A percentile compares a stretch with the other conserved stretches of the same genome.
phyloP scores from a whole-genome alignment of 2,888 invertebrate species.

The Aplocera efformata region DNA sequence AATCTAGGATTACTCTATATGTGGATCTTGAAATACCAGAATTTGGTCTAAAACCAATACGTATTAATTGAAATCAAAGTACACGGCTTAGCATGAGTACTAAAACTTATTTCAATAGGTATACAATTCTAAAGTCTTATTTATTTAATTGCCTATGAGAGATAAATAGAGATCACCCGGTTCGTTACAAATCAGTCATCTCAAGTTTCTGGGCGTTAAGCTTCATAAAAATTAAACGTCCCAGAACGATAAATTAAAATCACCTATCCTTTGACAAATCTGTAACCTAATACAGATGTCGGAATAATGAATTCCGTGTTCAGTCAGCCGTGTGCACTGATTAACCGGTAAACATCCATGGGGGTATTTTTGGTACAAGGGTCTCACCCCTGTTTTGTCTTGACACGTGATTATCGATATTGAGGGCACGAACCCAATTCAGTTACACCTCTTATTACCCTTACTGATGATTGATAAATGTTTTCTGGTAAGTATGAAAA shows the following conservation, averaged over 20 bases:
- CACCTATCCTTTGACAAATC: slow-evolving; percentile 28
- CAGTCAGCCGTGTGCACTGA: slow-evolving; percentile 49
- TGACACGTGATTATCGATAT: slow-evolving; percentile 67
- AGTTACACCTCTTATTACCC: slow-evolving; percentile 57
- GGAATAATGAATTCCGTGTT: slow-evolving; percentile 47
- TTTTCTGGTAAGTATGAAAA: slow-evolving; percentile 20
- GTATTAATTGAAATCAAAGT: too few relatives aligned
- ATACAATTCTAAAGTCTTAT: too few relatives aligned
- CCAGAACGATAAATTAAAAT: slow-evolving; percentile 22
- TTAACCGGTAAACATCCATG: slow-evolving; percentile 62
- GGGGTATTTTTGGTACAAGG: slow-evolving; percentile 60
- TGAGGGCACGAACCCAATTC: slow-evolving; percentile 69
- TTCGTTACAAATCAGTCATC: too few relatives aligned
- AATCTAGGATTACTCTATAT: too few relatives aligned
- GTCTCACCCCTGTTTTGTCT: slow-evolving; percentile 54
- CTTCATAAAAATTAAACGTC: slow-evolving; percentile 22
- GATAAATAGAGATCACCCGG: too few relatives aligned
- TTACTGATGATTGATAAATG: slow-evolving; percentile 56
- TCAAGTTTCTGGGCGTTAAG: slow-evolving; percentile 10
- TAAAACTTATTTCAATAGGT: too few relatives aligned
- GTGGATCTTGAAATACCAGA: too few relatives aligned
- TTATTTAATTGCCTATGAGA: too few relatives aligned
- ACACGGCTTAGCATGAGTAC: too few relatives aligned
- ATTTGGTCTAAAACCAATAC: too few relatives aligned
- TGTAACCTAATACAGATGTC: slow-evolving; percentile 36